A percentile compares a stretch with the other conserved stretches of the same genome.
phyloP scores from a whole-genome alignment of 2,797 vertebrate genomes.

The Coluber constrictor region DNA sequence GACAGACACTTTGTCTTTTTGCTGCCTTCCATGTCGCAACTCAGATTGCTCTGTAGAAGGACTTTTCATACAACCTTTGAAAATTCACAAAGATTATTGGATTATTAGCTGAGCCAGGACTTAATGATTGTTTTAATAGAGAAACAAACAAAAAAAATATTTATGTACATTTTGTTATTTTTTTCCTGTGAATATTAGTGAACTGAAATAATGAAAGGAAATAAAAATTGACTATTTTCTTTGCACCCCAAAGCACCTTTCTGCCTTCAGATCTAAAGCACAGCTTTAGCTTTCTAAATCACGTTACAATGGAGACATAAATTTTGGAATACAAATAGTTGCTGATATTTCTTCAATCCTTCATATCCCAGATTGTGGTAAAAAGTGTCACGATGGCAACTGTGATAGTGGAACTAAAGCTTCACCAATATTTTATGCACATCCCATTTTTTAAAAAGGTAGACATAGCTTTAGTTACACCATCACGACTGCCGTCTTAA shows the following conservation, averaged over 20 bases:
- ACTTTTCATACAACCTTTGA: neutral
- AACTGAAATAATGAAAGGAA: neutral
- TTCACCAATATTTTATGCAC: neutral
- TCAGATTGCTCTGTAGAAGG: too few species aligned
- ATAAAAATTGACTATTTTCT: neutral
- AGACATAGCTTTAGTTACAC: neutral
- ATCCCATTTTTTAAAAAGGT: neutral
- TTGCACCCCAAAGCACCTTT: neutral
- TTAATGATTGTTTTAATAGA: neutral
- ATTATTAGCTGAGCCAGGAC: neutral
- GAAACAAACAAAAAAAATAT: neutral
- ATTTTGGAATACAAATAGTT: neutral
- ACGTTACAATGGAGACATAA: neutral
- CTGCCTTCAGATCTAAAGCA: neutral
- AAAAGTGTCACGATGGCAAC: neutral
- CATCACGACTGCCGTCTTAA: neutral
- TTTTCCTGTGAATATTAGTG: neutral
- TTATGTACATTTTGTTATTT: neutral
- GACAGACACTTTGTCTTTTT: neutral
- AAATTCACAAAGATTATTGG: neutral
- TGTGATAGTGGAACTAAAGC: neutral
- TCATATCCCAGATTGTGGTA: neutral
- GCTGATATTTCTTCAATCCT: neutral
- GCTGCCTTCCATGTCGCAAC: neutral
- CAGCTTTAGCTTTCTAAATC: neutral